Percentiles rank a stretch among this genome's conserved stretches.
Evolutionary conservation across 2,888 invertebrate species (phyloP).

Genomic region (Drosophila anomelani): DNA sequence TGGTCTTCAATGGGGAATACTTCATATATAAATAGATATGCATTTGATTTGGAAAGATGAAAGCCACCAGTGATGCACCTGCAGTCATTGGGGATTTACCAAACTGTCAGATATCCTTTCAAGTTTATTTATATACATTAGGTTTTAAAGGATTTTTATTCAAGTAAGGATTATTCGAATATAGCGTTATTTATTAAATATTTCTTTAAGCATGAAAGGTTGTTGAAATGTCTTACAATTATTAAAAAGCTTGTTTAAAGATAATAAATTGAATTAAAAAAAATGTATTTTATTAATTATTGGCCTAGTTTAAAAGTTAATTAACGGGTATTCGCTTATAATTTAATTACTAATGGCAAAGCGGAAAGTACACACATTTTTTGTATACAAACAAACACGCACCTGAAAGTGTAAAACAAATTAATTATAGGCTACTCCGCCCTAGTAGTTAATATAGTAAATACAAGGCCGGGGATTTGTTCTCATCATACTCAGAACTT

Average conservation of each 20-base stretch:
- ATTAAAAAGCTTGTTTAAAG: not conserved
- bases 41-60: conserved; percentile 2
- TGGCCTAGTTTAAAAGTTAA: not conserved
- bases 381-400: conserved; percentile 7
- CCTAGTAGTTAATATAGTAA: not conserved
- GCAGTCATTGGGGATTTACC: not conserved
- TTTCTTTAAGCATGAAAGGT: not conserved
- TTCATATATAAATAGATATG: conserved; percentile 4
- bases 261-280: not conserved
- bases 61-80: conserved; percentile 7
- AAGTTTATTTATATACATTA: not conserved
- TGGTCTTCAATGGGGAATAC: not conserved
- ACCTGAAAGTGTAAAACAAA: not conserved
- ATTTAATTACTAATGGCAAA: conserved; percentile 5
- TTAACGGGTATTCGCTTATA: not conserved
- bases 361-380: conserved; percentile 7
- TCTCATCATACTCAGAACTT: not conserved
- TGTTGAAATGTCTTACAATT: too few relatives aligned
- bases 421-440: conserved; percentile 7
- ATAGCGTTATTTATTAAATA: not conserved
- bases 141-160: not conserved
- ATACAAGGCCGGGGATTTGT: conserved; percentile 3
- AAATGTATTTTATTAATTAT: not conserved
- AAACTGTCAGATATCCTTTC: not conserved
- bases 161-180: not conserved